A percentile compares a stretch with the other conserved stretches of the same genome.
Conservation (phyloP, 2,797 vertebrate genomes). For the Lithobates pipiens region DNA sequence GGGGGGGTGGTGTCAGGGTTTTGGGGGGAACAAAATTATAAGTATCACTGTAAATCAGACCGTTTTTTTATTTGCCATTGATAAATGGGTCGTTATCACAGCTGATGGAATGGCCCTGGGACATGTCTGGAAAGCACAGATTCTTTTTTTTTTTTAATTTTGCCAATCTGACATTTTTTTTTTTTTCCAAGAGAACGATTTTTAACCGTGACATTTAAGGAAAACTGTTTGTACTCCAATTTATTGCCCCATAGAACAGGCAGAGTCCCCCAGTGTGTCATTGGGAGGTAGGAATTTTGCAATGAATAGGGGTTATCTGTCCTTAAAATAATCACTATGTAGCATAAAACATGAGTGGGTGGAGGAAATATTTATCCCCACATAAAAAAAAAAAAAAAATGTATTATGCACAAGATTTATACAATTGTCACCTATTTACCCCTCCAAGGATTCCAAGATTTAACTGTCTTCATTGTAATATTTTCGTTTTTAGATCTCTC, state of each 20-base stretch:
- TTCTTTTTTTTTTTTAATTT: not conserved
- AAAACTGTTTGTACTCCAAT: not conserved
- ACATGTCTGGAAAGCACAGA: slow-evolving; percentile 13
- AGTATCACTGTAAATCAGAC: not conserved
- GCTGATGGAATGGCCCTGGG: not conserved
- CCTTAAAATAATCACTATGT: not conserved
- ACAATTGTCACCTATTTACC: not conserved
- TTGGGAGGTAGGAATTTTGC: not conserved
- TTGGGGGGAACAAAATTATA: not conserved
- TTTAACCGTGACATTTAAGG: not conserved
- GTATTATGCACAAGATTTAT: not conserved
- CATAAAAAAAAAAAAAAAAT: not conserved
- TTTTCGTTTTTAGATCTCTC: not conserved
- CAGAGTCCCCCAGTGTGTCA: not conserved
- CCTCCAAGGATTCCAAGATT: too few relatives aligned
- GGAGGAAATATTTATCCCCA: not conserved
- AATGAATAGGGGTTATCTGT: not conserved
- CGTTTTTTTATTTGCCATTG: not conserved
- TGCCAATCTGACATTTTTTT: not conserved
- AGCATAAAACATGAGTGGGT: not conserved
- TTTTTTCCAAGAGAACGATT: not conserved
- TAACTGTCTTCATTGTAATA: not conserved
- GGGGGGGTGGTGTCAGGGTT: not conserved
- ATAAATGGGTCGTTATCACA: not conserved
- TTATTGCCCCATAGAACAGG: not conserved